A percentile compares a stretch with the other conserved stretches of the same genome.
These are phyloP conservation scores for Phocides pigmalion DNA, from an alignment of 1,140 invertebrate species.

Conservation along the genomic window DNA sequence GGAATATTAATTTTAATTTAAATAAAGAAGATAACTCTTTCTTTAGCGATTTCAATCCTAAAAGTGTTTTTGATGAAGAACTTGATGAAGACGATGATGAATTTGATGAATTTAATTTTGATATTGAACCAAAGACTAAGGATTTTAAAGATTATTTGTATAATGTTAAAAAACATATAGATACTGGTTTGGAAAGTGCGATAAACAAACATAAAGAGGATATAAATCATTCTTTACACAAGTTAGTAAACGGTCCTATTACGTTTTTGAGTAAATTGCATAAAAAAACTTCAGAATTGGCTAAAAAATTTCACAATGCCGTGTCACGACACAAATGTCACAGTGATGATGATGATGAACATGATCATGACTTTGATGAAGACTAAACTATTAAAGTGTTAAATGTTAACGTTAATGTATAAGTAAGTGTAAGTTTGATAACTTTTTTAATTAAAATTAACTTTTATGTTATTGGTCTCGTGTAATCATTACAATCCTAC, in stretches of 20 bases:
- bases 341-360: neutral
- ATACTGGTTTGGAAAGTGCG: neutral
- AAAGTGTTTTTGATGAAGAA: neutral
- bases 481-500: too few species aligned
- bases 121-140: neutral
- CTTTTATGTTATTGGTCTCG: too few species aligned
- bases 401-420: neutral
- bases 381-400: neutral
- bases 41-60: neutral
- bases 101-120: neutral
- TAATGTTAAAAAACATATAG: neutral
- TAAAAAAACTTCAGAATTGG: conserved; percentile 6
- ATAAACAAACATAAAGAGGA: conserved; percentile 10
- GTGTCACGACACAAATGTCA: conserved; percentile 2
- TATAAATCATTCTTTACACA: conserved; percentile 4
- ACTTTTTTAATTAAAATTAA: too few species aligned
- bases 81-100: neutral
- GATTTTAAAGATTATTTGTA: conserved; percentile 6
- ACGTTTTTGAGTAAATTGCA: conserved; percentile 11
- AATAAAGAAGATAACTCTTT: neutral
- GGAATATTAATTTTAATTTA: neutral
- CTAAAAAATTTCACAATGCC: conserved; percentile 2
- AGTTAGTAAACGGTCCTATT: conserved; percentile 5
- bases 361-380: neutral
- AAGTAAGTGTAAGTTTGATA: conserved; percentile 3